phyloP scores from a whole-genome alignment of 2,888 invertebrate genomes.

The Azorinus chamasolen region DNA sequence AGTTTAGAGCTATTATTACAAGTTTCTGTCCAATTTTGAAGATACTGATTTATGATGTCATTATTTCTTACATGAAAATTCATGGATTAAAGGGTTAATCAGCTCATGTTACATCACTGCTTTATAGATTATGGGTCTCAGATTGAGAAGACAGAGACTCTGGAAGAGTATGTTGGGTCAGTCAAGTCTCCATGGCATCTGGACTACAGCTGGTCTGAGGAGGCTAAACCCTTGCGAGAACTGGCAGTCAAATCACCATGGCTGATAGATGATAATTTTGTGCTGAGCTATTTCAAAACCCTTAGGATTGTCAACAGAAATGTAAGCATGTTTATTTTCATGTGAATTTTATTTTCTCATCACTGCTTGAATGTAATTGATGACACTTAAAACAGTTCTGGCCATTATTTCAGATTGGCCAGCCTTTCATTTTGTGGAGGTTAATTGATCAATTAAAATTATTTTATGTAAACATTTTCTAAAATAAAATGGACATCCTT shows the following conservation, averaged over 20 bases:
- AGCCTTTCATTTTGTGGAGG: too few relatives aligned
- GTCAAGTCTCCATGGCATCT: constrained; percentile 84
- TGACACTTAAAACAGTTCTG: too few relatives aligned
- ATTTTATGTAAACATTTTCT: too few relatives aligned
- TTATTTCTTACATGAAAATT: too few relatives aligned
- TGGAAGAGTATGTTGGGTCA: constrained; percentile 81
- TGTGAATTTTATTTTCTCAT: too few relatives aligned
- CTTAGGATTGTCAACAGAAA: constrained; percentile 83
- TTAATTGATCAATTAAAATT: too few relatives aligned
- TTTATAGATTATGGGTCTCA: constrained; percentile 80
- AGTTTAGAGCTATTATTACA: too few relatives aligned
- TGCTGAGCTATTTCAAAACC: constrained; percentile 83
- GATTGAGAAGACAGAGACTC: constrained; percentile 82
- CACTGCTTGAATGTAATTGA: not conserved
- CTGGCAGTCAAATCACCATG: constrained; percentile 85
- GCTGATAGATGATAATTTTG: constrained; percentile 83
- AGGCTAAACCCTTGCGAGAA: constrained; percentile 82
- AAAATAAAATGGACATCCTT: too few relatives aligned
- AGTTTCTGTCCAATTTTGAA: too few relatives aligned
- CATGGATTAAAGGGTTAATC: too few relatives aligned
- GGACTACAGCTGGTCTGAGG: constrained; percentile 85
- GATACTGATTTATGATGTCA: too few relatives aligned
- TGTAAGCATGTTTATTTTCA: constrained; percentile 69
- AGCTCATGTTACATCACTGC: not conserved
- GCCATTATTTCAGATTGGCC: too few relatives aligned